Base-by-base conservation (phyloP, 1,140 invertebrate species). In the Neelides sp. region DNA sequence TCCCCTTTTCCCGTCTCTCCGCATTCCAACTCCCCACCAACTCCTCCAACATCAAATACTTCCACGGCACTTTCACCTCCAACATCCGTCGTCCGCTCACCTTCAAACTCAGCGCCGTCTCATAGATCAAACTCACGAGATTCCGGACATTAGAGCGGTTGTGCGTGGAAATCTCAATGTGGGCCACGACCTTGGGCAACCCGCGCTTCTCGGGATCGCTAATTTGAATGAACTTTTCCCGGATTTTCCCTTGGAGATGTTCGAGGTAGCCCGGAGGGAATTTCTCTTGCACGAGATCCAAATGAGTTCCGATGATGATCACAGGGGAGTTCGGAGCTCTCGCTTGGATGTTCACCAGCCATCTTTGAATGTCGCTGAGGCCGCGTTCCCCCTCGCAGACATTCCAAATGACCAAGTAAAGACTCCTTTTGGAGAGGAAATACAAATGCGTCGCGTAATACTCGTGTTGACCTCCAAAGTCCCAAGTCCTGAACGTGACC, bases 371-470 rank as follows among this genome's bases (percentile, higher is more conserved):
- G 61, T 85, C 85, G 10, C 82, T 79, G 2, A 98, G 77, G 0
- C 92, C 94, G 62, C 79, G 78, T 54, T 91, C 80, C 0, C 94
- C 93, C 64, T 98, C 92, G 0, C 81, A 84, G 12, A 97, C 85
- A 53, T 82, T 82, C 93, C 94, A 99, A 0, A 94, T 77, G 3
- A 98, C 93, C 12, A 99, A 71, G 64, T 97, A 98, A 0, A 99
- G 69, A 43, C 93, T 95, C 27, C 95, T 73, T 56, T 92, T 90
- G 0, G 92, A 95, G 12, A 99, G 70, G 66, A 98, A 98, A 66
- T 98, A 98, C 63, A 98, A 92, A 74, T 98, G 94, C 1, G 94
- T 98, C 0, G 93, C 87, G 65, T 97, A 97, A 64, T 93, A 92
- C 65, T 95, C 91, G 63, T 81, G 79, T 70, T 96, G 92, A 0